phyloP scores from a whole-genome alignment of 2,797 vertebrate genomes.

The Stomatorhinus walkeri region DNA sequence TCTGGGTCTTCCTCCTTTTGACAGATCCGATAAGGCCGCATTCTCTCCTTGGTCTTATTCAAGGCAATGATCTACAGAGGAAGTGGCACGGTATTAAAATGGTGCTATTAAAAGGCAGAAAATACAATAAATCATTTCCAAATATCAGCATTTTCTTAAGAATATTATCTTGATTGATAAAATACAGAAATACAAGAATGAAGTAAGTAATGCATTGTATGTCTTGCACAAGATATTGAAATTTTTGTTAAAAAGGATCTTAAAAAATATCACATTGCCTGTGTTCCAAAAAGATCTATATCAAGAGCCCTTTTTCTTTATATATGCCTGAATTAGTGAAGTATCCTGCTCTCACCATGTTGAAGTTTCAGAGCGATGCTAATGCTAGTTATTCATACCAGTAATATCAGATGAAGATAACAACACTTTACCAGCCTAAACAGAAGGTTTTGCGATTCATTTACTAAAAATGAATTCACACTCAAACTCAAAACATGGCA shows the following conservation, averaged over 20 bases:
- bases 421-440: background rate
- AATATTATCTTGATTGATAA: background rate
- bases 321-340: background rate
- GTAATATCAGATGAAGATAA: background rate
- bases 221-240: background rate
- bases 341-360: background rate
- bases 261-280: background rate
- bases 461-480: background rate
- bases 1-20: slow-evolving; percentile 92
- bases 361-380: background rate
- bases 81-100: background rate
- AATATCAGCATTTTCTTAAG: background rate
- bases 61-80: slow-evolving; percentile 79
- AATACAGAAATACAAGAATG: background rate
- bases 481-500: background rate
- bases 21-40: slow-evolving; percentile 84
- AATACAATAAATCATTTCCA: slow-evolving; percentile 7
- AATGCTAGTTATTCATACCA: background rate
- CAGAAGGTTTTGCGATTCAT: background rate
- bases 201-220: background rate
- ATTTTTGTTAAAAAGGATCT: background rate
- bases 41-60: slow-evolving; percentile 97
- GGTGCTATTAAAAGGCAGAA: background rate
- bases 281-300: background rate
- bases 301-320: background rate